A percentile compares a stretch with the other conserved stretches of the same genome.
Evolutionary conservation across 1,140 invertebrate species (phyloP).

Genomic region (Coboldia fuscipes): DNA sequence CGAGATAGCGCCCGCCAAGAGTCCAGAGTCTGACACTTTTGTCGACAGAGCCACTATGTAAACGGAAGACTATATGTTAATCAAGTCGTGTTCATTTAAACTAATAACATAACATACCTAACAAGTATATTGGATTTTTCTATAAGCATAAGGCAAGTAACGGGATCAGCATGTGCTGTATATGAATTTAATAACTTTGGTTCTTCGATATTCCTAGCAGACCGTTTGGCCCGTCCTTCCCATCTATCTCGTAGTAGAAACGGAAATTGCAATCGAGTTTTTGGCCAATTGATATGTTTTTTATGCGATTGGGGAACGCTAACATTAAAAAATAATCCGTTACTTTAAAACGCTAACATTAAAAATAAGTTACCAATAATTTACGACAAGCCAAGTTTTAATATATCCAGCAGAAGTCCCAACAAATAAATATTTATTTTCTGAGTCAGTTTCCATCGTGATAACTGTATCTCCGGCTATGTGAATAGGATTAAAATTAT

Average conservation of each 20-base stretch:
- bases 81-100: neutral
- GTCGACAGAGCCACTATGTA: constrained; percentile 40
- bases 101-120: constrained; percentile 22
- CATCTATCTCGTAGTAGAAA: constrained; percentile 40
- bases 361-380: constrained; percentile 24
- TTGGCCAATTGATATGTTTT: constrained; percentile 28
- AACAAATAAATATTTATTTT: constrained; percentile 41
- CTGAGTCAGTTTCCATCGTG: constrained; percentile 33
- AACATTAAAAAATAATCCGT: neutral
- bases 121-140: constrained; percentile 31
- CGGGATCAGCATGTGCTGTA: constrained; percentile 31
- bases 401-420: constrained; percentile 44
- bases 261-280: constrained; percentile 38
- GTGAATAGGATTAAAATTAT: constrained; percentile 38
- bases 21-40: constrained; percentile 46
- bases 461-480: constrained; percentile 38
- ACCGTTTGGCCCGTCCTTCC: constrained; percentile 35
- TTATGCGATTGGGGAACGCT: constrained; percentile 13
- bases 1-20: constrained; percentile 39
- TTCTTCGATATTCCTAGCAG: constrained; percentile 28
- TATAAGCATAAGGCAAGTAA: constrained; percentile 35
- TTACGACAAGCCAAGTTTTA: constrained; percentile 45
- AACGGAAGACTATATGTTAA: neutral
- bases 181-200: constrained; percentile 42
- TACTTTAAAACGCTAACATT: neutral